phyloP scores from a whole-genome alignment of 2,888 invertebrate species.

The Tachina grossa region DNA sequence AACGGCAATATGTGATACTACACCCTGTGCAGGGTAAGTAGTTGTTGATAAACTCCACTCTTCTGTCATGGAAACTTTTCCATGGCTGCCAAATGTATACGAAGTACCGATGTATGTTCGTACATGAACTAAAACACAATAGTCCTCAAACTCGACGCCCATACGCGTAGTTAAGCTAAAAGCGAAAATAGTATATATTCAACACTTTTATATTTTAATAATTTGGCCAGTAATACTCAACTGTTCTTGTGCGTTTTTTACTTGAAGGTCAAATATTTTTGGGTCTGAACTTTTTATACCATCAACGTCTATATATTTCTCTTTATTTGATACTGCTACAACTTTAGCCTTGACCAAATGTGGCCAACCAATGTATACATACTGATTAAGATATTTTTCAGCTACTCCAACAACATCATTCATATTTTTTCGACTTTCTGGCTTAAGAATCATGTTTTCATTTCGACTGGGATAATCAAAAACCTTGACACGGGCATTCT shows the following conservation, averaged over 20 bases:
- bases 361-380: slow-evolving; percentile 95
- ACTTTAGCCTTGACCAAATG: slow-evolving; percentile 93
- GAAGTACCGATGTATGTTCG: slow-evolving; percentile 88
- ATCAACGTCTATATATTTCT: slow-evolving; percentile 80
- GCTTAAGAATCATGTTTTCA: slow-evolving; percentile 91
- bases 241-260: slow-evolving; percentile 78
- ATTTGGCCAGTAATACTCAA: slow-evolving; percentile 72
- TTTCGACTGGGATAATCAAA: slow-evolving; percentile 93
- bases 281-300: slow-evolving; percentile 73
- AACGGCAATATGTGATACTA: slow-evolving; percentile 76
- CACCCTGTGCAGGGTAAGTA: slow-evolving; percentile 85
- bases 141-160: slow-evolving; percentile 90
- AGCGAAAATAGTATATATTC: slow-evolving; percentile 12
- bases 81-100: slow-evolving; percentile 85
- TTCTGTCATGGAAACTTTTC: slow-evolving; percentile 87
- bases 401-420: slow-evolving; percentile 84
- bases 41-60: slow-evolving; percentile 87
- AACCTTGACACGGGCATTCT: slow-evolving; percentile 90
- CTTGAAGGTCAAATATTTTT: slow-evolving; percentile 74
- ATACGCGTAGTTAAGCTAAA: slow-evolving; percentile 84
- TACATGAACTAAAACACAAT: slow-evolving; percentile 88
- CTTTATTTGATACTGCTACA: slow-evolving; percentile 79
- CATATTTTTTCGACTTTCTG: slow-evolving; percentile 83
- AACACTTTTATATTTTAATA: slow-evolving; percentile 6
- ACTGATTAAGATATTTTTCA: slow-evolving; percentile 87